Evolutionary conservation across 2,888 invertebrate genomes (phyloP).

Genomic region (Neoaliturus tenellus): DNA sequence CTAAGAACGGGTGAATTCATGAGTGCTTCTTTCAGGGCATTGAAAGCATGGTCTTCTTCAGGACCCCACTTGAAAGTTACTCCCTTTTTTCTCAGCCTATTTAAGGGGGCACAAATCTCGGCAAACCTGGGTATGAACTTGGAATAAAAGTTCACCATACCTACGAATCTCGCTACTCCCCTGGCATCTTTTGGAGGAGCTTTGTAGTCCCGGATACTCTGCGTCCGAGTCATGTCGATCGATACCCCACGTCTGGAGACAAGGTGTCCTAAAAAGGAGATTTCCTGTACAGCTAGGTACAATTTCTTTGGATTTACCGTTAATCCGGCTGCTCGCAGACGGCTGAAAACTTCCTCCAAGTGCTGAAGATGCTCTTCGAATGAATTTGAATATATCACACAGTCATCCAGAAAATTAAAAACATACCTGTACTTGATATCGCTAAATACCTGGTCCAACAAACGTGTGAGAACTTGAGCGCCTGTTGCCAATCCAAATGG

Average conservation of each 20-base stretch:
- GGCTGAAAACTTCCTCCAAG: constrained; percentile 51
- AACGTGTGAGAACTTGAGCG: constrained; percentile 56
- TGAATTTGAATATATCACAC: constrained; percentile 51
- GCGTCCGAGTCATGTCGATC: constrained; percentile 58
- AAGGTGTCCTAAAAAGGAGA: constrained; percentile 57
- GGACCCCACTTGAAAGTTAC: not conserved
- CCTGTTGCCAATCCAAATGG: constrained; percentile 57
- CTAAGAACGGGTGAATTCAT: constrained; percentile 55
- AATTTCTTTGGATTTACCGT: constrained; percentile 64
- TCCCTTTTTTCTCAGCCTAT: not conserved
- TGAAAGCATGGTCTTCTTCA: constrained; percentile 44
- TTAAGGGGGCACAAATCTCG: not conserved
- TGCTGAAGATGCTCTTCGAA: constrained; percentile 55
- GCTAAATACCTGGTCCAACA: constrained; percentile 55
- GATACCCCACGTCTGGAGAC: constrained; percentile 52
- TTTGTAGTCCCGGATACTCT: constrained; percentile 56
- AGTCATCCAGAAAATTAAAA: constrained; percentile 61
- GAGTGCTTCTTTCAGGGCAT: not conserved
- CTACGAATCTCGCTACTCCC: constrained; percentile 64
- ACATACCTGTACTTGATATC: constrained; percentile 58
- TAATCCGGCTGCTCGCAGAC: constrained; percentile 61
- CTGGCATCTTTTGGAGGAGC: constrained; percentile 59
- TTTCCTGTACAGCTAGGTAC: not conserved
- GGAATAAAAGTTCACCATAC: constrained; percentile 64
- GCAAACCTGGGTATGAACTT: constrained; percentile 65